A percentile compares a stretch with the other conserved stretches of the same genome.
Evolutionary conservation across 2,888 invertebrate species (phyloP).

Genomic region (Arge pagana): DNA sequence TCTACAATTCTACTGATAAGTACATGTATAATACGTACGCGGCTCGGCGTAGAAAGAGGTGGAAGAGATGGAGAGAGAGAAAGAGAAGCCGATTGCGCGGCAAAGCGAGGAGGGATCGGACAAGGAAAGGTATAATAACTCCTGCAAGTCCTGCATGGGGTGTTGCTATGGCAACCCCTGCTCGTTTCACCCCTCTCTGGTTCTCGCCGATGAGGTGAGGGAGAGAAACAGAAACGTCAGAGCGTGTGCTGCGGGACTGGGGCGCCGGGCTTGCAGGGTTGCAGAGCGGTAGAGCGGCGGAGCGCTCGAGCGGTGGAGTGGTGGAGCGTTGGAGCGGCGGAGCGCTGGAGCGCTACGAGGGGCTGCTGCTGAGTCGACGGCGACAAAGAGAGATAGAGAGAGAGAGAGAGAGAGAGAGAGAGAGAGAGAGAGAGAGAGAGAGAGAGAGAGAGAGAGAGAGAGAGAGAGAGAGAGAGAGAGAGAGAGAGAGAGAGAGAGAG

Average conservation of each 20-base stretch:
- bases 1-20: no score
- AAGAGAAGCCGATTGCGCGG: constrained; percentile 32
- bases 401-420: no score
- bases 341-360: background rate
- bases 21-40: no score
- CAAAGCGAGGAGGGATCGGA: constrained; percentile 36
- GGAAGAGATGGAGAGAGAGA: constrained; percentile 2
- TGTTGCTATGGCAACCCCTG: constrained; percentile 56
- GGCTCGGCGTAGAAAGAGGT: no score
- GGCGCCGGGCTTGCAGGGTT: background rate
- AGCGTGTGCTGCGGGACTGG: background rate
- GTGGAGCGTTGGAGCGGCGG: background rate
- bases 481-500: no score
- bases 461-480: no score
- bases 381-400: no score
- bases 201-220: constrained; percentile 32
- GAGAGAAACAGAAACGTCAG: constrained; percentile 18
- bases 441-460: no score
- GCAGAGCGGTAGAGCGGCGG: background rate
- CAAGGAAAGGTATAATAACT: constrained; percentile 18
- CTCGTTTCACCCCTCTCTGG: constrained; percentile 42
- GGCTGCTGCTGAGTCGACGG: background rate
- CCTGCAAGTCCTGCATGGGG: constrained; percentile 52
- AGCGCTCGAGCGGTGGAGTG: background rate
- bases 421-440: no score